phyloP scores from a whole-genome alignment of 2,113 vertebrate genomes.

The Gobio gobio region DNA sequence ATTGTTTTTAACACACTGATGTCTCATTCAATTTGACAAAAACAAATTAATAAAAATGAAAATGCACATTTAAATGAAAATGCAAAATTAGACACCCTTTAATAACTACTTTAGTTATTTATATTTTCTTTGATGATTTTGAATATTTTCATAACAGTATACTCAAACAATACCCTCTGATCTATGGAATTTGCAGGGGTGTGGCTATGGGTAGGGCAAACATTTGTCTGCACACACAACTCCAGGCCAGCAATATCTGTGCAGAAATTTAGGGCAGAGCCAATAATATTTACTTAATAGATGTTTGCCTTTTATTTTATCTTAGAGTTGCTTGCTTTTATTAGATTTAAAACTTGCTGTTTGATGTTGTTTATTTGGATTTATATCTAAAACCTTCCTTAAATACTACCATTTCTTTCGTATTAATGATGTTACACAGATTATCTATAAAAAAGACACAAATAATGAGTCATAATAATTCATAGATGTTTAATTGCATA shows the following conservation, averaged over 20 bases:
- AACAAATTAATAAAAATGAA: not conserved
- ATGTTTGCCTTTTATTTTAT: not conserved
- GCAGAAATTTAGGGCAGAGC: not conserved
- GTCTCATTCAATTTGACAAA: not conserved
- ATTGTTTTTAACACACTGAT: not conserved
- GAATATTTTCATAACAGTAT: no score
- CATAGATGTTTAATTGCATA: not conserved
- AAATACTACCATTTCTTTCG: not conserved
- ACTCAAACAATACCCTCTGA: no score
- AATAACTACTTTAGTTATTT: not conserved
- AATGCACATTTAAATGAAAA: not conserved
- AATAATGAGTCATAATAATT: not conserved
- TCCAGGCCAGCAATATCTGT: not conserved
- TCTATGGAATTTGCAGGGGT: no score
- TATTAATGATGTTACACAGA: not conserved
- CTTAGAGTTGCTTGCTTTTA: not conserved
- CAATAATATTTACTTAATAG: not conserved
- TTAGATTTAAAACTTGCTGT: not conserved
- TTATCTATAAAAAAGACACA: not conserved
- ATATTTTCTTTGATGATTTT: not conserved
- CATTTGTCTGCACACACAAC: no score
- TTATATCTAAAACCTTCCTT: not conserved
- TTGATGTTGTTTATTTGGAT: not conserved
- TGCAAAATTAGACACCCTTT: not conserved
- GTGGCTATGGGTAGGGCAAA: no score